Evolutionary conservation across 2,888 invertebrate species (phyloP), one percentile per base, ranked within the genome.

Genomic region (Drosophila hamatofila): DNA sequence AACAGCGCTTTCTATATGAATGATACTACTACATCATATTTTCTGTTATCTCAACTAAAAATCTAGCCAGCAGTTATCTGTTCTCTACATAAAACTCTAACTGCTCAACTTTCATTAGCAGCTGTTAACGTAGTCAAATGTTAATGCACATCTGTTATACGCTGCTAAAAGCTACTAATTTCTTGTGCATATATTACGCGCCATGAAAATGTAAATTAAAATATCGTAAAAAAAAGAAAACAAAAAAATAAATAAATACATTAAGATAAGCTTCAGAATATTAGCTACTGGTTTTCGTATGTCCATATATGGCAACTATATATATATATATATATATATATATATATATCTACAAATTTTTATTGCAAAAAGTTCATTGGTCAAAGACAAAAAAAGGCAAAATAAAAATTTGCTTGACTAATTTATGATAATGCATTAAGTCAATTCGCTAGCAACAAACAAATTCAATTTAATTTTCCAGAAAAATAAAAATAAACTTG

Each of bases 231-330:
- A 33, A 21, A 39, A 6, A n/a, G 18, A 0, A 27, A 49, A 18
- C 0, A 48, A 48, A 44, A 5, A 42, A 21, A 41, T 41, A 44
- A 49, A 30, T 30, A 35, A 39, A 66, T 37, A 23, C 68, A 61
- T 39, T 14, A 6, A 55, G 49, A 63, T 69, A 65, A 69, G 49
- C 48, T 42, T 30, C 35, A 16, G 25, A 65, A 25, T 25, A 39
- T 14, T 37, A 55, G 75, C 75, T 75, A 75, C 75, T 75, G 71
- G 55, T 42, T 75, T 75, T 55, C 14, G 39, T n/a, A 5, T 41
- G 14, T n/a, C 27, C 23, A 44, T 18, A 63, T 46, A 57, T 41
- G 37, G 18, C n/a, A 56, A 21, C 6, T 25, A 39, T 16, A 59
- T 21, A 7, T n/a, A 39, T 39, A 16, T 14, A 7, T n/a, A 39